Percentiles rank a stretch among this genome's conserved stretches.
phyloP scores from a whole-genome alignment of 1,140 invertebrate genomes.

The Rhynchophorus ferrugineus region DNA sequence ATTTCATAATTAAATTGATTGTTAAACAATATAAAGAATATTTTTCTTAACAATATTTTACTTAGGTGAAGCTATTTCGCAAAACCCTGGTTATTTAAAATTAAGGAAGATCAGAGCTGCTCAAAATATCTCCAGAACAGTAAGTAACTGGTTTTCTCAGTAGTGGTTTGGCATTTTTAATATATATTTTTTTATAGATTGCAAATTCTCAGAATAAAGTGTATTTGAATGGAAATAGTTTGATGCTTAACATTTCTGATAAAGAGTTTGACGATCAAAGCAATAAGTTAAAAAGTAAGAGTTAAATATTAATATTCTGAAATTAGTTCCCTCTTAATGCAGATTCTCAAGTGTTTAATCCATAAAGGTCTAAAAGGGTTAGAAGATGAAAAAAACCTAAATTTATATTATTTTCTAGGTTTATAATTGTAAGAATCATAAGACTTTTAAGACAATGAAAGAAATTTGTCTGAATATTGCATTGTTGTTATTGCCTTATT shows the following conservation, averaged over 20 bases:
- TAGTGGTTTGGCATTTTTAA: not conserved
- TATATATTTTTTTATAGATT: conserved; percentile 54
- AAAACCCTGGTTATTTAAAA: conserved; percentile 97
- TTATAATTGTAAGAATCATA: conserved; percentile 3
- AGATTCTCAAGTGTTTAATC: no score
- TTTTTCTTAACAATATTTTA: conserved; percentile 63
- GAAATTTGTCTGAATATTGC: conserved; percentile 7
- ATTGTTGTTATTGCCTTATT: conserved; percentile 15
- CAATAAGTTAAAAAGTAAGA: conserved; percentile 78
- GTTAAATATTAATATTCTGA: conserved; percentile 33
- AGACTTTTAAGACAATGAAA: conserved; percentile 1
- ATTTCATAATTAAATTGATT: no score
- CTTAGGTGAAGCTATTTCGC: conserved; percentile 90
- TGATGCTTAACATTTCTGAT: conserved; percentile 97
- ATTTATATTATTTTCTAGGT: conserved; percentile 8
- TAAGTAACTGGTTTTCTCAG: conserved; percentile 47
- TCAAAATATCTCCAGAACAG: conserved; percentile 93
- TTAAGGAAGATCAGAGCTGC: conserved; percentile 95
- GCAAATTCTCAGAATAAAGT: conserved; percentile 91
- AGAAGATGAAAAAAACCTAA: not conserved
- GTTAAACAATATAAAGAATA: no score
- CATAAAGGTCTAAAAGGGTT: not conserved
- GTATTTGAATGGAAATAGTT: conserved; percentile 82
- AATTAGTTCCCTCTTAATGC: no score
- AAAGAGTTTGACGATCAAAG: conserved; percentile 83